phyloP scores from a whole-genome alignment of 2,888 invertebrate genomes.

The Trimorus sp. region DNA sequence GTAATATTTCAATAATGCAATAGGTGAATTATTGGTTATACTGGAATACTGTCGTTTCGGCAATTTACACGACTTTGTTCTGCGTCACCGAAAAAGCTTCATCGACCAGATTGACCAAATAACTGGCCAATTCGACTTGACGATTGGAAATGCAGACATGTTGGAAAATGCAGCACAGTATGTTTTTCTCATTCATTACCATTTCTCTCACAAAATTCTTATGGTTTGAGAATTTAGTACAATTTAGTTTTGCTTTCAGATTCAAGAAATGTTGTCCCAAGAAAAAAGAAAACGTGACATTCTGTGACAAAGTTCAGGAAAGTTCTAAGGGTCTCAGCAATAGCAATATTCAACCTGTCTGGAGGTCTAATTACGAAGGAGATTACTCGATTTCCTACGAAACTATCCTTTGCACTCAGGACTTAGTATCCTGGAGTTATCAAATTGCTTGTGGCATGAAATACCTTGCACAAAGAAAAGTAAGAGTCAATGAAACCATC shows the following conservation, averaged over 20 bases:
- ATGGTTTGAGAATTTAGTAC: no score
- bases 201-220: no score
- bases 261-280: not conserved
- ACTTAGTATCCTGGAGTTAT: conserved; percentile 94
- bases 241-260: not conserved
- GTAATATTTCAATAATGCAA: not conserved
- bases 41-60: conserved; percentile 97
- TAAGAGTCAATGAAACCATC: conserved; percentile 74
- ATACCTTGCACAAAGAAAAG: conserved; percentile 93
- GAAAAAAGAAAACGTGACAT: no score
- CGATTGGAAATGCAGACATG: conserved; percentile 47
- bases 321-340: not conserved
- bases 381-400: conserved; percentile 87
- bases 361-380: conserved; percentile 90
- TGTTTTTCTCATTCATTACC: no score
- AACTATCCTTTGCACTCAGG: conserved; percentile 89
- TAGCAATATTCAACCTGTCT: conserved; percentile 86
- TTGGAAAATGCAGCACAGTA: not conserved
- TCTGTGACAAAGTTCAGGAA: not conserved
- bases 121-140: conserved; percentile 87
- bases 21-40: conserved; percentile 94
- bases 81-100: conserved; percentile 90
- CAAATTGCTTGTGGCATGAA: conserved; percentile 98
- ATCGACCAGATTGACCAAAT: conserved; percentile 89
- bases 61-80: conserved; percentile 93